Evolutionary conservation across 2,797 vertebrate genomes (phyloP), one percentile per base, ranked within the genome.

Genomic region (Sorex maritimensis): DNA sequence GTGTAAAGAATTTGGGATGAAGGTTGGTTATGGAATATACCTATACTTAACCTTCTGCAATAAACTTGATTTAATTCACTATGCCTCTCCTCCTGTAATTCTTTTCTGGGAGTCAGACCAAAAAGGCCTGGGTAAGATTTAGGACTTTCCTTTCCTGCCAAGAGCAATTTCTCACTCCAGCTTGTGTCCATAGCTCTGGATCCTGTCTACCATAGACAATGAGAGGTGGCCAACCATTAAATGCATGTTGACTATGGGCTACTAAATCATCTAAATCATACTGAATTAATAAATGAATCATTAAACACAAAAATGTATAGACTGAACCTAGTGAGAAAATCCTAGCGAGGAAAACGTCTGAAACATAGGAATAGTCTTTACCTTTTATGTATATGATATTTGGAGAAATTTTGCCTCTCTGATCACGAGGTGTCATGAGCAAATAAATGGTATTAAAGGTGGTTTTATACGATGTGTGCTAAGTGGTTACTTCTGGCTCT

Each of bases 331-430:
- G 46, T 78, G 23, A 79, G 13, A 90, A 24, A 14, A 85, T 41
- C 72, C 6, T 8, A 74, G 5, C 9, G 74, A 38, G 26, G 34
- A 79, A 49, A 52, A n/a, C 81, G 11, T 74, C 49, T 78, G 14
- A 81, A 72, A 92, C 14, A 15, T 1, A 63, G 8, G 12, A 19
- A 15, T 86, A 88, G 3, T 82, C 30, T 84, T 41, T 88, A 13
- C 6, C 3, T 52, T 79, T 75, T 30, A 68, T 49, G 1, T 86
- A 28, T 49, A 28, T 52, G 1, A 3, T 24, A 55, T 4, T 0
- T 1, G 12, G 26, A 93, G 46, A 84, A 85, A 91, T 28, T 19
- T 24, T n/a, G 55, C 30, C 13, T 89, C 28, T 91, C 21, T 77
- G 23, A 79, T 67, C 23, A 74, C 24, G 73, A 46, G 2, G 26